phyloP scores from a whole-genome alignment of 2,888 invertebrate genomes.

The Perithous albicinctus region DNA sequence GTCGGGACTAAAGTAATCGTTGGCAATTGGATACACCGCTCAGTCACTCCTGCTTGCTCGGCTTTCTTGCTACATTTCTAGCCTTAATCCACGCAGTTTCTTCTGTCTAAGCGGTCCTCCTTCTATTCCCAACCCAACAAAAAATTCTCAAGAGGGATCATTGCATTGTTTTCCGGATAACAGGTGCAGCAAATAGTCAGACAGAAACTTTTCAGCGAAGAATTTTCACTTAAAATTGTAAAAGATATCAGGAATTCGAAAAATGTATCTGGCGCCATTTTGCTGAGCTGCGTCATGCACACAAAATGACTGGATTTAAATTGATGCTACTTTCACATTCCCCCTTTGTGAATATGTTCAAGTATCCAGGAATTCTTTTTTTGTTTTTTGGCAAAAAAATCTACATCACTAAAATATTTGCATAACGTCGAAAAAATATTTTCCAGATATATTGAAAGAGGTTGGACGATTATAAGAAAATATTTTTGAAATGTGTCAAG shows the following conservation, averaged over 20 bases:
- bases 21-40: background rate
- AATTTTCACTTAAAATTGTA: background rate
- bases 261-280: background rate
- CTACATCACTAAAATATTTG: too few species aligned
- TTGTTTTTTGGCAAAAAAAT: too few species aligned
- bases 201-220: background rate
- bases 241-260: background rate
- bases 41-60: background rate
- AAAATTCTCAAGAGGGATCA: background rate
- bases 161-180: background rate
- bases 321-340: too few species aligned
- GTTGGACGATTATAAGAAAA: too few species aligned
- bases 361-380: too few species aligned
- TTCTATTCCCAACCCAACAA: background rate
- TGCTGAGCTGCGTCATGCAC: background rate
- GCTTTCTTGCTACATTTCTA: background rate
- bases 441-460: too few species aligned
- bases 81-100: slow-evolving; percentile 3
- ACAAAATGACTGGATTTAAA: too few species aligned
- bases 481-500: too few species aligned
- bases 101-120: background rate
- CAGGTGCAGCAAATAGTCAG: background rate
- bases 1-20: slow-evolving; percentile 9
- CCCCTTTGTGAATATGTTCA: too few species aligned
- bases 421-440: too few species aligned